phyloP scores from a whole-genome alignment of 2,113 vertebrate species.

The Gambusia holbrooki region DNA sequence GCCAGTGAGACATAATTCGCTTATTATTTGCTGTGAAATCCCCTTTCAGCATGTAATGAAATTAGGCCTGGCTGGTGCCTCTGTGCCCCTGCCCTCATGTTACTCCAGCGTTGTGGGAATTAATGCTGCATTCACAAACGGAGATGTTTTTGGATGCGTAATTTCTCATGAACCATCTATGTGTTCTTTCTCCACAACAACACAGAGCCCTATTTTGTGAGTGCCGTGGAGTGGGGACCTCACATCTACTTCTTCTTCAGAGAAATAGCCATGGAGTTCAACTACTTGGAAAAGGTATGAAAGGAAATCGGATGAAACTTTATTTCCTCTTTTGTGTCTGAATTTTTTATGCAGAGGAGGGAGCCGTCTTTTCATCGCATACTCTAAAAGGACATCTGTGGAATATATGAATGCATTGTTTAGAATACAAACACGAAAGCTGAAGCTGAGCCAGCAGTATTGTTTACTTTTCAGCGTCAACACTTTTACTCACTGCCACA shows the following conservation, averaged over 20 bases:
- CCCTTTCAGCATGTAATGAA: constrained; percentile 66
- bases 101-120: constrained; percentile 41
- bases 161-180: constrained; percentile 29
- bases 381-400: constrained; percentile 10
- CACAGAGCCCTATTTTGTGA: constrained; percentile 93
- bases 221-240: constrained; percentile 90
- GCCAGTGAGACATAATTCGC: constrained; percentile 49
- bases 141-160: constrained; percentile 11
- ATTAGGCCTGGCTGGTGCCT: constrained; percentile 55
- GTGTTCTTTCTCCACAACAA: background rate
- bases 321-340: background rate
- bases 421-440: constrained; percentile 4
- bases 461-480: constrained; percentile 54
- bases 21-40: constrained; percentile 69
- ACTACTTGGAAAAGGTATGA: constrained; percentile 94
- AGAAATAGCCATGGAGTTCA: constrained; percentile 99
- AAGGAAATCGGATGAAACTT: background rate
- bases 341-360: constrained; percentile 12
- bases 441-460: constrained; percentile 16
- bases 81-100: constrained; percentile 46
- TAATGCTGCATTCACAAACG: constrained; percentile 37
- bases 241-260: constrained; percentile 99
- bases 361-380: constrained; percentile 8
- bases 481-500: constrained; percentile 11
- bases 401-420: constrained; percentile 15